Evolutionary conservation across 1,140 invertebrate species (phyloP).

Genomic region (Wasmannia auropunctata): DNA sequence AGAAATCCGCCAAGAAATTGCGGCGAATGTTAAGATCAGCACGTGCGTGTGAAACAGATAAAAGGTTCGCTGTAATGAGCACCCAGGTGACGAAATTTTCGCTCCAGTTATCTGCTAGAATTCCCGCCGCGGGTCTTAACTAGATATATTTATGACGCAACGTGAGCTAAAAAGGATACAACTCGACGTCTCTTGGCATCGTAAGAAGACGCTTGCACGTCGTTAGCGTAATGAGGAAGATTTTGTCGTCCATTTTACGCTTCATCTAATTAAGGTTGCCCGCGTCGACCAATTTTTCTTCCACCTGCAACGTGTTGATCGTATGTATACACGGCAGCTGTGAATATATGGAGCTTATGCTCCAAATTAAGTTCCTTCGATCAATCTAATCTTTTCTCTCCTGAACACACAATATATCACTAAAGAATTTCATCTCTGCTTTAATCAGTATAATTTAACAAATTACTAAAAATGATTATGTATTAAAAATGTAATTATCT

Average conservation of each 20-base stretch:
- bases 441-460: neutral
- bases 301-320: conserved; percentile 26
- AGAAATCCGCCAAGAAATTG: neutral
- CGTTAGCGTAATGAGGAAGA: conserved; percentile 59
- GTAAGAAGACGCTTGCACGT: conserved; percentile 43
- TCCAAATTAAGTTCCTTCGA: neutral
- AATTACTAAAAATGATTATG: neutral
- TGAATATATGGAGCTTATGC: neutral
- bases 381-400: neutral
- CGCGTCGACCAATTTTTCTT: conserved; percentile 13
- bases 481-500: conserved; percentile 3
- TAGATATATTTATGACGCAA: conserved; percentile 54
- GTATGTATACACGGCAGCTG: neutral
- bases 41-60: neutral
- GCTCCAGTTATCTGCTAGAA: neutral
- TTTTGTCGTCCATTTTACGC: conserved; percentile 15
- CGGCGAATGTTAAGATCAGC: neutral
- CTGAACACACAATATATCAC: neutral
- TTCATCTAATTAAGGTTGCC: conserved; percentile 5
- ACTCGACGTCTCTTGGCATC: neutral
- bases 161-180: conserved; percentile 5
- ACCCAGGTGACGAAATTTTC: neutral
- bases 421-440: neutral
- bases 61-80: conserved; percentile 4
- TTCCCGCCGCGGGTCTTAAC: conserved; percentile 29